phyloP scores from a whole-genome alignment of 2,888 invertebrate species.

The Sussaba pulchella region DNA sequence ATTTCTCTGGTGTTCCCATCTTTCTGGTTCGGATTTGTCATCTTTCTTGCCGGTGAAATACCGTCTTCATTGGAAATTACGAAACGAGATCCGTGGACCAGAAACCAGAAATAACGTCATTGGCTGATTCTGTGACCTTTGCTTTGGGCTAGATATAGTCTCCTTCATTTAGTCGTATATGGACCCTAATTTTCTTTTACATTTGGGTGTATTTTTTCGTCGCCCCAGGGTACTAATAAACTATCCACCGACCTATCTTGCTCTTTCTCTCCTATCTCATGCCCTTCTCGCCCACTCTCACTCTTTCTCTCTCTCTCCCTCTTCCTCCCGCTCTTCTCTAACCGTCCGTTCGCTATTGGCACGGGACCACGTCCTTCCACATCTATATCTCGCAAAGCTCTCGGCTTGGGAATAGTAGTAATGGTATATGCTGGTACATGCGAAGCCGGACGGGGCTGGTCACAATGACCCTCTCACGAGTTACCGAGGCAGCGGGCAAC shows the following conservation, averaged over 20 bases:
- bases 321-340: slow-evolving; percentile 21
- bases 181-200: neutral
- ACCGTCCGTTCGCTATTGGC: slow-evolving; percentile 38
- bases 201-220: neutral
- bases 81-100: neutral
- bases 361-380: slow-evolving; percentile 11
- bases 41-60: neutral
- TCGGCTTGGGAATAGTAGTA: slow-evolving; percentile 34
- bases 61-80: neutral
- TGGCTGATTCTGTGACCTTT: neutral
- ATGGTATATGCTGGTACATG: neutral
- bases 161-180: too few species aligned
- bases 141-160: too few species aligned
- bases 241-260: too few species aligned
- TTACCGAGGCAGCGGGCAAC: slow-evolving; percentile 1
- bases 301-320: neutral
- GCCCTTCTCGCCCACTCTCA: too few species aligned
- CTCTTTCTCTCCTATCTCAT: neutral
- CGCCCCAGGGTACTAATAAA: too few species aligned
- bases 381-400: slow-evolving; percentile 47
- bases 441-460: slow-evolving; percentile 11
- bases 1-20: slow-evolving; percentile 14
- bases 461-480: slow-evolving; percentile 34
- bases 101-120: slow-evolving; percentile 11
- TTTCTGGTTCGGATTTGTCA: neutral